Conservation (phyloP, 2,113 vertebrate genomes). For the Pseudopodoces humilis region DNA sequence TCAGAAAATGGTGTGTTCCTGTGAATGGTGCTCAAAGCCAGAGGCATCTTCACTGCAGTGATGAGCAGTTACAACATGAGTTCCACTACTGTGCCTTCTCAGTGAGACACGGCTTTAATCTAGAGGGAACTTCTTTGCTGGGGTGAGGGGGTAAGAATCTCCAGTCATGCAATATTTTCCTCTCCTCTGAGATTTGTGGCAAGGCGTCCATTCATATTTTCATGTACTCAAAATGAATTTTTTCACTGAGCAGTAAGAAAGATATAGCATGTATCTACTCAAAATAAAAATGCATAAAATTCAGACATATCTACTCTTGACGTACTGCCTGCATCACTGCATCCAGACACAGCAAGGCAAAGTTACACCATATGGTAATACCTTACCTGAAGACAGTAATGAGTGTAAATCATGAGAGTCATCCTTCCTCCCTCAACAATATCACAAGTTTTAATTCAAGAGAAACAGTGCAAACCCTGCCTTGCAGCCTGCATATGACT, state of each 20-base stretch:
- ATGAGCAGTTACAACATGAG: background rate
- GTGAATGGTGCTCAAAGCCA: background rate
- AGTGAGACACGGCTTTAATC: background rate
- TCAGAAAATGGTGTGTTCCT: background rate
- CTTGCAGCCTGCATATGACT: background rate
- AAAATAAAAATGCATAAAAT: background rate
- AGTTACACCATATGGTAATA: background rate
- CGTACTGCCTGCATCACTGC: background rate
- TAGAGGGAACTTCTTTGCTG: background rate
- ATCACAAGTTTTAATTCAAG: background rate
- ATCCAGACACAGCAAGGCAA: background rate
- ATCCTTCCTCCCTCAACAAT: background rate
- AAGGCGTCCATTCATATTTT: background rate
- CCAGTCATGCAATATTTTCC: background rate
- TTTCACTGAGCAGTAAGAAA: background rate
- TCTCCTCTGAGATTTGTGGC: background rate
- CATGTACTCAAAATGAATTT: background rate
- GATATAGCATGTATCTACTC: background rate
- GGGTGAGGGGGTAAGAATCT: background rate
- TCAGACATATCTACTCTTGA: background rate
- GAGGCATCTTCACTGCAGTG: background rate
- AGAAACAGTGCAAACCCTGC: background rate
- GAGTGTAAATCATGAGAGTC: background rate
- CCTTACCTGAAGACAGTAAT: background rate
- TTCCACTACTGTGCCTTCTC: background rate